phyloP scores from a whole-genome alignment of 2,888 invertebrate genomes.

The Tetanocera ferruginea region DNA sequence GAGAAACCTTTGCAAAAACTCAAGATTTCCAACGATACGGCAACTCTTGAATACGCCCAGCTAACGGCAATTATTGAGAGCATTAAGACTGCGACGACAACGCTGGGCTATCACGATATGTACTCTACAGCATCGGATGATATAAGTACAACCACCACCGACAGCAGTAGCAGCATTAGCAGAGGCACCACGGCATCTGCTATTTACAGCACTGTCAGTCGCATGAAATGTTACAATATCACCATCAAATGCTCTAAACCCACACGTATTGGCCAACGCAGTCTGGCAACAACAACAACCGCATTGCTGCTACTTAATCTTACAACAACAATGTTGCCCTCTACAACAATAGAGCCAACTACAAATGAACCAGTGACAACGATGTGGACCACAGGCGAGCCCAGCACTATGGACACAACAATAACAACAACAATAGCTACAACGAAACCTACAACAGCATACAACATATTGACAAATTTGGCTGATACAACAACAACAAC shows the following conservation, averaged over 20 bases:
- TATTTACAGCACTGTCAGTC: constrained; percentile 48
- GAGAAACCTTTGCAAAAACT: constrained; percentile 67
- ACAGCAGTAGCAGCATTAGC: constrained; percentile 31
- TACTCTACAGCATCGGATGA: constrained; percentile 23
- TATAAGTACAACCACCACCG: background rate
- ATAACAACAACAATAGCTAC: constrained; percentile 37
- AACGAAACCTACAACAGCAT: constrained; percentile 42
- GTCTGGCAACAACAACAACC: constrained; percentile 67
- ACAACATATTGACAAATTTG: constrained; percentile 34
- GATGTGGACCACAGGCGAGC: constrained; percentile 29
- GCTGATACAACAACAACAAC: constrained; percentile 50
- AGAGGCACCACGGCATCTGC: constrained; percentile 52
- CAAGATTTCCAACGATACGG: constrained; percentile 74
- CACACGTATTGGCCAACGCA: constrained; percentile 53
- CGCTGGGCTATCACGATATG: constrained; percentile 45
- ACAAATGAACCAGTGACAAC: constrained; percentile 4
- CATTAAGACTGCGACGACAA: constrained; percentile 50
- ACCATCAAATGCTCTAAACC: constrained; percentile 64
- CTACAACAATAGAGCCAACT: background rate
- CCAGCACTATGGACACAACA: constrained; percentile 30
- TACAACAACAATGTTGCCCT: constrained; percentile 41
- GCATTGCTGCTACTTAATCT: constrained; percentile 44
- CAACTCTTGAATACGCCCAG: constrained; percentile 57
- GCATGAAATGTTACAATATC: constrained; percentile 64
- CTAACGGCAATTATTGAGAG: constrained; percentile 57